These are phyloP conservation scores for Monoplex corrugatus DNA, from an alignment of 2,888 invertebrate genomes.

Conservation along the genomic window DNA sequence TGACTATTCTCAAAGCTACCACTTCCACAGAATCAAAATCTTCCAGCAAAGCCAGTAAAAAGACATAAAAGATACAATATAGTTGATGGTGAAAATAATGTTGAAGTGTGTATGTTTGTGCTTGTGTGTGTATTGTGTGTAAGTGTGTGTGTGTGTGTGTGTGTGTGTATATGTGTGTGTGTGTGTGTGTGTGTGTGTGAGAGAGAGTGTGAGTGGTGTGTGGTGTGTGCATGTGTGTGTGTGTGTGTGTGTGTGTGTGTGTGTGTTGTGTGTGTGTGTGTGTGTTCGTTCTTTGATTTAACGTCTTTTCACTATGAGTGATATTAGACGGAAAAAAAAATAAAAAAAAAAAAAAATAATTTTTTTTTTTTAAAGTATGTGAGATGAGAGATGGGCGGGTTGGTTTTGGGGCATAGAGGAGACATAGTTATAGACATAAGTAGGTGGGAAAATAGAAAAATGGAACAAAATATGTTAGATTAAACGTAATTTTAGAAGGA, in stretches of 20 bases:
- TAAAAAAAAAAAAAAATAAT: too few species aligned
- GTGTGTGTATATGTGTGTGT: neutral
- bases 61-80: neutral
- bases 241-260: neutral
- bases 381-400: too few species aligned
- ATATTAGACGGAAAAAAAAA: too few species aligned
- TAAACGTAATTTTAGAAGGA: too few species aligned
- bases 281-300: too few species aligned
- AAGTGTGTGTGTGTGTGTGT: neutral
- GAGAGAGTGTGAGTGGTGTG: neutral
- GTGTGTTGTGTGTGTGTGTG: neutral
- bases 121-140: too few species aligned
- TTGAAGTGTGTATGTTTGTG: neutral
- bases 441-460: too few species aligned
- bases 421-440: too few species aligned
- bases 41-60: neutral
- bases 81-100: neutral
- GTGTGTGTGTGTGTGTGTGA: neutral
- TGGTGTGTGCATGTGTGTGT: neutral
- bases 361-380: too few species aligned
- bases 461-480: too few species aligned
- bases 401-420: too few species aligned
- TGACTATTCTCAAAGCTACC: slow-evolving; percentile 24
- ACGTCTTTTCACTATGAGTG: too few species aligned
- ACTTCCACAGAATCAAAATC: neutral